Conservation (phyloP, 2,113 vertebrate genomes). For the Bufo bufo region DNA sequence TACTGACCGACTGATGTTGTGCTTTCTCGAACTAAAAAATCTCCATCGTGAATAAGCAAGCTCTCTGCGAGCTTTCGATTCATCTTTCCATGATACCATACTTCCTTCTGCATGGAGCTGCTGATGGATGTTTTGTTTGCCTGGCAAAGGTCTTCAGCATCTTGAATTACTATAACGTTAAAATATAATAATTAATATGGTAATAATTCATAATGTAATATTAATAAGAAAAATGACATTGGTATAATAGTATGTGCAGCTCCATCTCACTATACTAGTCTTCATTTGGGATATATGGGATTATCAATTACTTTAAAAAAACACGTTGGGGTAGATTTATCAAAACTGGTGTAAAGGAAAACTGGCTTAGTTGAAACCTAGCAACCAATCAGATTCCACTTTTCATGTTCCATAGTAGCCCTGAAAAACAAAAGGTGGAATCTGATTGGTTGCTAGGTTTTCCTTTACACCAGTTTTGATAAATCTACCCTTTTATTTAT, state of each 20-base stretch:
- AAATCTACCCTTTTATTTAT: too few species aligned
- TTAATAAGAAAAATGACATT: background rate
- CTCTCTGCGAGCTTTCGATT: conserved; percentile 85
- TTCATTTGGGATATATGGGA: background rate
- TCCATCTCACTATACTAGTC: background rate
- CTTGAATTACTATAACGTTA: conserved; percentile 67
- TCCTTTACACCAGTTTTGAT: too few species aligned
- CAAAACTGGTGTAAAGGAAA: too few species aligned
- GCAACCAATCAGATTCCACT: too few species aligned
- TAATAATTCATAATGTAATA: background rate
- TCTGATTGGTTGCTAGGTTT: too few species aligned
- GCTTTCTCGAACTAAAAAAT: conserved; percentile 92
- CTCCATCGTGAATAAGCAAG: conserved; percentile 83
- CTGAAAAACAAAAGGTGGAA: too few species aligned
- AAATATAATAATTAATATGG: conserved; percentile 52
- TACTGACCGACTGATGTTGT: conserved; percentile 85
- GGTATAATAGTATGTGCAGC: background rate
- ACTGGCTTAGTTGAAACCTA: too few species aligned
- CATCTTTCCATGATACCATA: conserved; percentile 89
- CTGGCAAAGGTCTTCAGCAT: conserved; percentile 67
- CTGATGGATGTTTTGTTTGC: conserved; percentile 61
- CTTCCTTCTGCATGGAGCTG: conserved; percentile 74
- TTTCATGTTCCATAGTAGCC: too few species aligned
- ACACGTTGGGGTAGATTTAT: too few species aligned
- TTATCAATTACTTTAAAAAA: background rate